A percentile compares a stretch with the other conserved stretches of the same genome.
Conservation (phyloP, 2,797 vertebrate genomes). For the Leptatherina wallacei region DNA sequence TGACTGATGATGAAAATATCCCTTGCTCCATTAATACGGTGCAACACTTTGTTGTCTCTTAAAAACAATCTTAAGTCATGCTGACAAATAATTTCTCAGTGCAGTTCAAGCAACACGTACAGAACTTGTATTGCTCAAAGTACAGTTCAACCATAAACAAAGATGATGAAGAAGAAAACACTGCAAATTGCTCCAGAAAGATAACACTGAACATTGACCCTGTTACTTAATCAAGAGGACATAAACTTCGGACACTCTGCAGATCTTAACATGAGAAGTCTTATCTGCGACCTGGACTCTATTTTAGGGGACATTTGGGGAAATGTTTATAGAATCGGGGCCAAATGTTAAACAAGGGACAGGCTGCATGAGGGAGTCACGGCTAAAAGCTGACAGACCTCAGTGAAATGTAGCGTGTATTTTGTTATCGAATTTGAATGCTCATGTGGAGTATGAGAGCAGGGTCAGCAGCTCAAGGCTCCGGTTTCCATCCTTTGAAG, state of each 20-base stretch:
- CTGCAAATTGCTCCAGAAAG: constrained; percentile 4
- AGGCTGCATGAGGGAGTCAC: constrained; percentile 35
- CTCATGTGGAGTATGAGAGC: constrained; percentile 48
- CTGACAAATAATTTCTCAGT: neutral
- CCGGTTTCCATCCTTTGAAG: constrained; percentile 57
- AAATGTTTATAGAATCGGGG: constrained; percentile 20
- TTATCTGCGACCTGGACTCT: constrained; percentile 34
- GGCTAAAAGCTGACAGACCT: constrained; percentile 37
- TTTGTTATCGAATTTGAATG: constrained; percentile 69
- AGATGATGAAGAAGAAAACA: constrained; percentile 5
- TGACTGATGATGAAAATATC: neutral
- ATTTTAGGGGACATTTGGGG: constrained; percentile 36
- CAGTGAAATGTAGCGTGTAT: constrained; percentile 62
- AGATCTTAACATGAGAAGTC: neutral
- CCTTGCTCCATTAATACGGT: neutral
- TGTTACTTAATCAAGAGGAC: constrained; percentile 26
- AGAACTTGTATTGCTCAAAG: constrained; percentile 1
- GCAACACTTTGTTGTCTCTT: neutral
- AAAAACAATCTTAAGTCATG: neutral
- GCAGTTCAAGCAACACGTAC: neutral
- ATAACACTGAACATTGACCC: constrained; percentile 33
- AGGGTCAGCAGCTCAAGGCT: constrained; percentile 59
- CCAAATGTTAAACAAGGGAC: constrained; percentile 28
- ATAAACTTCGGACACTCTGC: constrained; percentile 7
- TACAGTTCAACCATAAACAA: constrained; percentile 24